Conservation (phyloP, 2,797 vertebrate species). For the Poeciliopsis turneri region DNA sequence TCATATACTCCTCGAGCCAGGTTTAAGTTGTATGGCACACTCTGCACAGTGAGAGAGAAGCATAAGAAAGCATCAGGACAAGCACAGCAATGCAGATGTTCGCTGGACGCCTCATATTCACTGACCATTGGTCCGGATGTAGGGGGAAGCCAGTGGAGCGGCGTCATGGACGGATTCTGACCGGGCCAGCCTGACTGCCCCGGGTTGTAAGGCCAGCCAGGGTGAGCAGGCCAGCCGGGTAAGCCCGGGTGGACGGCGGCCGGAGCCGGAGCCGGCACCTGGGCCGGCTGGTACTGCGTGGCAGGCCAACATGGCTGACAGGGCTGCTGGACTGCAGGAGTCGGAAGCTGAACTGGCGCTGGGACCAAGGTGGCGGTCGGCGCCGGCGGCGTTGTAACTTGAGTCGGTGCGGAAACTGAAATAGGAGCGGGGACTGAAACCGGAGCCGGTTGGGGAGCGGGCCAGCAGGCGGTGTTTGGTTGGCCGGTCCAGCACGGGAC, state of each 20-base stretch:
- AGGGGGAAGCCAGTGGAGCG: constrained; percentile 73
- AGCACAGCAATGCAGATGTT: rapidly evolving
- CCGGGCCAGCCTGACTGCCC: constrained; percentile 83
- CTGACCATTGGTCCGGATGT: constrained; percentile 80
- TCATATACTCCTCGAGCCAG: constrained; percentile 81
- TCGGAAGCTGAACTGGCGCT: constrained; percentile 19
- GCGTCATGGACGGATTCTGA: constrained; percentile 64
- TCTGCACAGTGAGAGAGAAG: constrained; percentile 54
- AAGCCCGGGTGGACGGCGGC: constrained; percentile 41
- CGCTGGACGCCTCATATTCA: constrained; percentile 4
- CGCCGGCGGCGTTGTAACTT: constrained; percentile 33
- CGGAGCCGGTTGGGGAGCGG: constrained; percentile 50
- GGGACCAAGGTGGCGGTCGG: constrained; percentile 26
- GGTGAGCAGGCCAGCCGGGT: constrained; percentile 56
- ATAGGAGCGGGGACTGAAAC: constrained; percentile 31
- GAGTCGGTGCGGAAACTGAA: constrained; percentile 32
- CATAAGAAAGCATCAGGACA: background rate
- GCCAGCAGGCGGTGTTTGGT: constrained; percentile 73
- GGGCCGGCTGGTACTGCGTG: constrained; percentile 50
- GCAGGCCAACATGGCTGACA: constrained; percentile 55
- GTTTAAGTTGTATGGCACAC: constrained; percentile 83
- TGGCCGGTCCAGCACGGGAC: constrained; percentile 77
- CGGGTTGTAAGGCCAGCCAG: constrained; percentile 77
- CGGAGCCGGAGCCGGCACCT: constrained; percentile 33
- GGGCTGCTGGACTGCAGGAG: constrained; percentile 13